These are phyloP conservation scores for Lasioglossum villosulum DNA, from an alignment of 2,888 invertebrate genomes.

Conservation along the genomic window DNA sequence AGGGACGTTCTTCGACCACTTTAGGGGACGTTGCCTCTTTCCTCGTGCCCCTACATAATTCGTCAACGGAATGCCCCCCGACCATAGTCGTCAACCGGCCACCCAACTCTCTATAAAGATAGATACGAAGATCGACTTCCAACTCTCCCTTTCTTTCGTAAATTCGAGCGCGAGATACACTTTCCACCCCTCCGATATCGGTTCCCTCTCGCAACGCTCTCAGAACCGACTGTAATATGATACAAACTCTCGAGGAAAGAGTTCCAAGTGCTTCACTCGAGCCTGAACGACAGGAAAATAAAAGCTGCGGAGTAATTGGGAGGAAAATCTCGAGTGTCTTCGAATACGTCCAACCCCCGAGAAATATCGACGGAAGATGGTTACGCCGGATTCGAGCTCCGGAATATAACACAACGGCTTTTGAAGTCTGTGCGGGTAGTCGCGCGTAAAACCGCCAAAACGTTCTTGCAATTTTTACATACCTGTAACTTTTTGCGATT, in stretches of 20 bases:
- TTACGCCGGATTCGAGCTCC: not conserved
- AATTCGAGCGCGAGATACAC: slow-evolving; percentile 40
- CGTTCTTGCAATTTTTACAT: not conserved
- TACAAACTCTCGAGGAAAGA: slow-evolving; percentile 42
- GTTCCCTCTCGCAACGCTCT: slow-evolving; percentile 49
- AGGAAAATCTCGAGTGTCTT: slow-evolving; percentile 22
- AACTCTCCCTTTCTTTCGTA: slow-evolving; percentile 25
- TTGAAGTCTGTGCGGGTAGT: not conserved
- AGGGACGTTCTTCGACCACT: slow-evolving; percentile 39
- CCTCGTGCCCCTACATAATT: slow-evolving; percentile 45
- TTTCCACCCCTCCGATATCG: slow-evolving; percentile 40
- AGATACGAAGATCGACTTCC: slow-evolving; percentile 51
- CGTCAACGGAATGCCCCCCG: slow-evolving; percentile 38
- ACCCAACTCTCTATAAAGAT: slow-evolving; percentile 40
- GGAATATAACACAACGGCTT: not conserved
- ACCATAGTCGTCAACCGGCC: slow-evolving; percentile 11
- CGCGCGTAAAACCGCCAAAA: not conserved
- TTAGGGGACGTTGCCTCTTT: slow-evolving; percentile 47
- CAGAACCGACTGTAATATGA: slow-evolving; percentile 50
- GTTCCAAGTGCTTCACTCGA: not conserved
- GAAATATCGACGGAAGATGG: slow-evolving; percentile 2
- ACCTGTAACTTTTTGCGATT: too few species aligned
- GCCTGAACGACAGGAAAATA: slow-evolving; percentile 15
- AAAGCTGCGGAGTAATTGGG: slow-evolving; percentile 41
- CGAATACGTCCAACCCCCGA: not conserved